Evolutionary conservation across 2,888 invertebrate species (phyloP), one percentile per base, ranked within the genome.

Genomic region (Ametastegia equiseti): DNA sequence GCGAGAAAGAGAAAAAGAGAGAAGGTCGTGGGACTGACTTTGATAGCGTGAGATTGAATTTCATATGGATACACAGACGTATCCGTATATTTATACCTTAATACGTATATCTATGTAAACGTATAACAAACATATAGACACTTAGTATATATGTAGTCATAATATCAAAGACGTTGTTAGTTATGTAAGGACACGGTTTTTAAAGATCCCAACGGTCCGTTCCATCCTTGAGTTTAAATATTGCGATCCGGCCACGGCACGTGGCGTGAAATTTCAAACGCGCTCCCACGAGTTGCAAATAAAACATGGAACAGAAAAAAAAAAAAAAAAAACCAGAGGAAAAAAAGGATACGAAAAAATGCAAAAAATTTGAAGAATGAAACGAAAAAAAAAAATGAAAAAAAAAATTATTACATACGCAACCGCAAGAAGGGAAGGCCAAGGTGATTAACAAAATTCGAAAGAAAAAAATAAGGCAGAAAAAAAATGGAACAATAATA

Each of bases 151-250:
- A 36, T 19, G 23, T 80, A 47, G 39, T 23, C 13, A 13, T 27
- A n/a, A 39, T 19, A 23, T 27, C 13, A 36, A 13, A n/a, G n/a
- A 54, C 13, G 80, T 63, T n/a, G n/a, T n/a, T 67, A 67, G 67
- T 65, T 57, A 54, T 71, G 80, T 57, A 54, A 67, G 69, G 42
- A 57, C 27, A 30, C 57, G 57, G n/a, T 60, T 82, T 82, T 84
- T 84, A 85, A 86, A 85, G 83, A 83, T 83, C 84, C 85, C 86
- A 89, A 89, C 87, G 86, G 88, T 87, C 86, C 83, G 79, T 73
- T 45, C 67, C 82, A 88, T 88, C 88, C 88, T 88, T 87, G 89
- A 88, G 87, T 87, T 88, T 86, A 86, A 88, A 87, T 87, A 85
- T 83, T n/a, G n/a, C n/a, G n/a, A n/a, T n/a, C n/a, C n/a, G n/a